phyloP scores from a whole-genome alignment of 2,113 vertebrate species.

The Rhagologus leucostigma region DNA sequence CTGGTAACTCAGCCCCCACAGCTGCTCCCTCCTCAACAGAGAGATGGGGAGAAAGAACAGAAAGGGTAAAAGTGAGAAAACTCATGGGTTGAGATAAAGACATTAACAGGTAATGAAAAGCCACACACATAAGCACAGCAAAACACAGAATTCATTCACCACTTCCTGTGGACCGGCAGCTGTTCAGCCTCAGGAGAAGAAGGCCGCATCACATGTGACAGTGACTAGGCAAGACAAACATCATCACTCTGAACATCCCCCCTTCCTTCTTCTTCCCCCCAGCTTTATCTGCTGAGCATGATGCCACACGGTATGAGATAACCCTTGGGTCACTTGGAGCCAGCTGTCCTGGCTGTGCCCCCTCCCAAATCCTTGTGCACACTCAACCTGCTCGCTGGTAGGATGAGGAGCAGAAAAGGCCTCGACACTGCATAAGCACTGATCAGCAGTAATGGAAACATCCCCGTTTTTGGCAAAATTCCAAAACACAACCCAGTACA shows the following conservation, averaged over 20 bases:
- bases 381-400: rapidly evolving
- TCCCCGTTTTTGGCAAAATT: background rate
- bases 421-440: rapidly evolving
- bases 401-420: background rate
- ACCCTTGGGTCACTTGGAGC: background rate
- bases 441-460: background rate
- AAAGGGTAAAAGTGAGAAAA: background rate
- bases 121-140: background rate
- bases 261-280: background rate
- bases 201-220: rapidly evolving
- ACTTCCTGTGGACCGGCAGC: rapidly evolving
- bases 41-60: background rate
- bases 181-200: background rate
- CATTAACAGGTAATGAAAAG: background rate
- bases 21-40: background rate
- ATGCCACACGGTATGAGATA: background rate
- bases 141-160: background rate
- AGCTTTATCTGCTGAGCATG: background rate
- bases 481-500: background rate
- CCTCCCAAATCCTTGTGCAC: background rate
- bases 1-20: background rate
- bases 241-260: background rate
- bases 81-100: background rate
- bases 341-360: background rate
- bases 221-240: background rate